Conservation (phyloP, 1,140 invertebrate genomes). For the Pissodes strobi region DNA sequence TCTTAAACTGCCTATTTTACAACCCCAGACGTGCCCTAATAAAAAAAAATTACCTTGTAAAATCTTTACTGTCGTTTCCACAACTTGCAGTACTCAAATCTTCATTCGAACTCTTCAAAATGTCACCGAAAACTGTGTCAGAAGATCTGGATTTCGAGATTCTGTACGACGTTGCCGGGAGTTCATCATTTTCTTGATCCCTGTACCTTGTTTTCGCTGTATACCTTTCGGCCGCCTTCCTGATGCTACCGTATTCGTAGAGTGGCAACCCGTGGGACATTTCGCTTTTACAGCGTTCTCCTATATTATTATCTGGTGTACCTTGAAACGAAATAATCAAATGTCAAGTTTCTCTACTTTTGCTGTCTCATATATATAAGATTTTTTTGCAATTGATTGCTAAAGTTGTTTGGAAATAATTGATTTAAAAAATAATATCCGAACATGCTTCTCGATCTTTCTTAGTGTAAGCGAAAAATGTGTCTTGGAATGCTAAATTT, state of each 20-base stretch:
- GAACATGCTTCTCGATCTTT: too few species aligned
- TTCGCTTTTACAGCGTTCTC: constrained; percentile 45
- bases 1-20: too few species aligned
- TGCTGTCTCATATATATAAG: too few species aligned
- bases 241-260: constrained; percentile 42
- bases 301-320: constrained; percentile 19
- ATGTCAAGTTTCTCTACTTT: too few species aligned
- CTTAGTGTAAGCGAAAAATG: too few species aligned
- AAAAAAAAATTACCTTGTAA: neutral
- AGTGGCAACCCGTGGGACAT: constrained; percentile 44
- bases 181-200: neutral
- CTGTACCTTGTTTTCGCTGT: neutral
- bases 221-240: constrained; percentile 36
- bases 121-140: constrained; percentile 34
- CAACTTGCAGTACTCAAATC: constrained; percentile 4
- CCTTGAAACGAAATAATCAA: constrained; percentile 33
- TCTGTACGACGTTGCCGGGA: neutral
- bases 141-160: constrained; percentile 46
- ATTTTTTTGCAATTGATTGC: too few species aligned
- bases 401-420: too few species aligned
- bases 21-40: neutral
- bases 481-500: too few species aligned
- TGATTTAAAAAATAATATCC: too few species aligned
- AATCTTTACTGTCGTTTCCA: neutral
- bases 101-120: constrained; percentile 1